phyloP scores from a whole-genome alignment of 2,113 vertebrate species.

The Notarius lentiginosus region DNA sequence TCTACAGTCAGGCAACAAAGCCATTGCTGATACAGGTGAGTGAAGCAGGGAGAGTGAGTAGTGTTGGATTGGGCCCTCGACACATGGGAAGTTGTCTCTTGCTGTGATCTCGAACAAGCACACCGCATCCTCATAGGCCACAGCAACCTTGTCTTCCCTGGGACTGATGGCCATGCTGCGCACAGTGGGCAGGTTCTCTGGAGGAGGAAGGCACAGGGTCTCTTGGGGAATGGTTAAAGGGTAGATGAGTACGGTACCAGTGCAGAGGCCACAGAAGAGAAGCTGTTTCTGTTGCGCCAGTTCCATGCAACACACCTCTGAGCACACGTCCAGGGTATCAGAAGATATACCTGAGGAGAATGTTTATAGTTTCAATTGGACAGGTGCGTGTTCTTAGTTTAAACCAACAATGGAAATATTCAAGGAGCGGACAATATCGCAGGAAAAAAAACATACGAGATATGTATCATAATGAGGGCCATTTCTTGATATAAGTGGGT shows the following conservation, averaged over 20 bases:
- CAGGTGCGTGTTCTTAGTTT: background rate
- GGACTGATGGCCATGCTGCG: slow-evolving; percentile 62
- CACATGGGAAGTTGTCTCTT: slow-evolving; percentile 67
- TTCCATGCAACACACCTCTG: slow-evolving; percentile 73
- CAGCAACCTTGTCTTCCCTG: slow-evolving; percentile 68
- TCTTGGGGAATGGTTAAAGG: slow-evolving; percentile 72
- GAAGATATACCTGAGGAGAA: slow-evolving; percentile 63
- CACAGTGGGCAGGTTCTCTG: slow-evolving; percentile 66
- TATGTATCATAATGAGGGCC: background rate
- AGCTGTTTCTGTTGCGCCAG: slow-evolving; percentile 69
- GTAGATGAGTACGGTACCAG: slow-evolving; percentile 77
- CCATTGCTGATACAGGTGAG: slow-evolving; percentile 64
- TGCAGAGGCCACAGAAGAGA: slow-evolving; percentile 72
- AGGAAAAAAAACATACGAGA: background rate
- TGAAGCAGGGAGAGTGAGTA: slow-evolving; percentile 66
- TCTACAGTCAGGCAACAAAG: slow-evolving; percentile 61
- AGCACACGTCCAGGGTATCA: slow-evolving; percentile 64
- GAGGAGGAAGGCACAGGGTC: slow-evolving; percentile 74
- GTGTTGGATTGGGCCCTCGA: slow-evolving; percentile 63
- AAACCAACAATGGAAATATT: background rate
- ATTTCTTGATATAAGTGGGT: background rate
- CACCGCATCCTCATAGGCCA: slow-evolving; percentile 63
- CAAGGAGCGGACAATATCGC: background rate
- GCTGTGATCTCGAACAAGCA: slow-evolving; percentile 70
- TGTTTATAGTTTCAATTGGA: background rate